Base-by-base conservation (phyloP, 2,113 vertebrate genomes). In the Peromyscus leucopus region DNA sequence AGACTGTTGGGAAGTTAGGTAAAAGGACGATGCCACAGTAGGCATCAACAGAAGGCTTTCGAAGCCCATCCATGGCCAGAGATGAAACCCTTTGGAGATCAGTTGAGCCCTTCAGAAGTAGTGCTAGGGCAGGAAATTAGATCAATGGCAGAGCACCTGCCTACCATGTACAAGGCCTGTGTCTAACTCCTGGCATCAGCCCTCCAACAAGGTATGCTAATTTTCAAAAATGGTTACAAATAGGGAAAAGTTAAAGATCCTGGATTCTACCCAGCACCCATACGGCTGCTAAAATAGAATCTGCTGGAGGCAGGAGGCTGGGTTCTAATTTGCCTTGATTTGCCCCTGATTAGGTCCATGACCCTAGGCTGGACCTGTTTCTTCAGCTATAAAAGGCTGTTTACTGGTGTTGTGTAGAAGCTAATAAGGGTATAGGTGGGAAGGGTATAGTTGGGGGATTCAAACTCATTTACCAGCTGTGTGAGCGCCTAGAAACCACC, bases 201-300 rank as follows among this genome's bases (percentile, higher is more conserved):
- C 33, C 84, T 67, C 42, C 57, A 22, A 22, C 39, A 82, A 22
- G 8, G 15, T 57, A 65, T 24, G 65, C 42, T 61, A 19, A 13
- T 89, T 89, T 95, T 76, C 65, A 97, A 72, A 95, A 94, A 39
- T 86, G 95, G 21, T 86, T 96, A 48, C 33, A 94, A 92, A 78
- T 46, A 79, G 74, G 33, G 79, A 90, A 86, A 95, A 48, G 28
- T 95, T n/a, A 86, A 78, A 39, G 31, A 94, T 84, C 85, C 72
- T 72, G 3, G 5, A 33, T 72, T 93, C 74, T 97, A 19, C 12
- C 51, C 89, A 75, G 86, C 75, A 61, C 72, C n/a, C 42, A 26
- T 12, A 33, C 15, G 19, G 24, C 67, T 86, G 28, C 31, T 89
- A 79, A 93, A 84, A 92, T 78, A 82, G 24, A 31, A 88, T 82